Base-by-base conservation (phyloP, 2,113 vertebrate genomes). In the Carassius carassius region DNA sequence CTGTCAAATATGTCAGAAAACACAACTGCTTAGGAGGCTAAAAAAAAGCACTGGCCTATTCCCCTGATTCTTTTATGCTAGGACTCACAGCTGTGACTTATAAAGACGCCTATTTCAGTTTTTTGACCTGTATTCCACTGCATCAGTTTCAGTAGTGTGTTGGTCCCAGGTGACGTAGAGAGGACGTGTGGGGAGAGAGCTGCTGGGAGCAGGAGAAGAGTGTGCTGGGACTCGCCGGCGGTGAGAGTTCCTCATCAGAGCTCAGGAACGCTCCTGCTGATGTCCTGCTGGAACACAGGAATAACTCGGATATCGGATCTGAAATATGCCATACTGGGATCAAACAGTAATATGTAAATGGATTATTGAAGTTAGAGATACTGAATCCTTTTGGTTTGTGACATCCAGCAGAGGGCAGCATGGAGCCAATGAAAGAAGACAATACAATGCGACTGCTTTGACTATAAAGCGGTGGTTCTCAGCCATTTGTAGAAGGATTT, bases 221-320 rank as follows among this genome's bases (percentile, higher is more conserved):
- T 5, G 78, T 17, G 0, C 79, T 32, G 1, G 92, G 92, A 77
- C 92, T 92, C 14, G 63, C 73, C 7, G 88, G 86, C 69, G 86
- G 89, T 44, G 90, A 91, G 67, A 83, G 69, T 56, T 94, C 92
- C 0, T 91, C 87, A 16, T 94, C 92, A 3, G 92, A 92, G 41
- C 85, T 89, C 44, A 84, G 84, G 44, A 86, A 84, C 63, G 23
- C 79, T 2, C 78, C 78, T 63, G 73, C 84, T 8, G 81, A 78
- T 9, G 58, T 62, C 70, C 88, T 67, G 37, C 29, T 62, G 85
- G 76, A 84, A 21, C 14, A 54, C 41, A 83, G 4, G 16, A 25
- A 51, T 21, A 74, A 87, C 51, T 88, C 85, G 5, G 35, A 44
- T 13, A 35, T 11, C 9, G n/a, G 37, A 32, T 47, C 29, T 11